A percentile compares a stretch with the other conserved stretches of the same genome.
Conservation (phyloP, 2,113 vertebrate genomes). For the Colaptes auratus region DNA sequence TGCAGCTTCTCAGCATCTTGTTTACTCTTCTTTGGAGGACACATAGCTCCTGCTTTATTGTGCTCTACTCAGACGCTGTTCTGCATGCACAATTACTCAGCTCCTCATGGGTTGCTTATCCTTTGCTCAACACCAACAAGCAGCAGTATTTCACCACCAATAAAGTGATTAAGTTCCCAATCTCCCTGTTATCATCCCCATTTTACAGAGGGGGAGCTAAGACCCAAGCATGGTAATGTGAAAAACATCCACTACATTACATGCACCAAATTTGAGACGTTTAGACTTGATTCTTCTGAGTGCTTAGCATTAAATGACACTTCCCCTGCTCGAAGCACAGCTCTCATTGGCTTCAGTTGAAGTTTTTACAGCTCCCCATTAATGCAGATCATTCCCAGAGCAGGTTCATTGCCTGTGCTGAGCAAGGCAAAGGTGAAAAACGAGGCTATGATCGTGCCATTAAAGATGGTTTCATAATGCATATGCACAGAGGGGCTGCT, state of each 20-base stretch:
- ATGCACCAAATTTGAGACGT: conserved; percentile 26
- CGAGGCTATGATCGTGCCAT: neutral
- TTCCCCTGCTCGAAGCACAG: conserved; percentile 36
- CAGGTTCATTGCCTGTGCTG: conserved; percentile 25
- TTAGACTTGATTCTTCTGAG: conserved; percentile 32
- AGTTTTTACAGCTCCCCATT: conserved; percentile 59
- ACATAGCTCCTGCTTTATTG: neutral
- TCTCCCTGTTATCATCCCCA: neutral
- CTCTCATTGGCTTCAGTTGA: neutral
- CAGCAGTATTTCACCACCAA: conserved; percentile 42
- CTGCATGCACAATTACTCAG: conserved; percentile 20
- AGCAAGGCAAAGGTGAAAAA: conserved; percentile 34
- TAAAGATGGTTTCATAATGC: neutral
- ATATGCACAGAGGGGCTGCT: neutral
- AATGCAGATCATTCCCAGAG: conserved; percentile 59
- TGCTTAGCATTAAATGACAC: conserved; percentile 52
- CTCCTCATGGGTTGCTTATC: neutral
- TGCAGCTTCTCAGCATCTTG: neutral
- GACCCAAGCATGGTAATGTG: neutral
- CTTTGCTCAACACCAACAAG: neutral
- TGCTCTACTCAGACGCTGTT: neutral
- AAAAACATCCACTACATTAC: neutral
- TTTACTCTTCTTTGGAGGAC: neutral
- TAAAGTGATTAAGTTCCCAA: conserved; percentile 31
- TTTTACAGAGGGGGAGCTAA: neutral